Percentiles rank a stretch among this genome's conserved stretches.
Evolutionary conservation across 2,797 vertebrate genomes (phyloP).

Genomic region (Meda fulgida): DNA sequence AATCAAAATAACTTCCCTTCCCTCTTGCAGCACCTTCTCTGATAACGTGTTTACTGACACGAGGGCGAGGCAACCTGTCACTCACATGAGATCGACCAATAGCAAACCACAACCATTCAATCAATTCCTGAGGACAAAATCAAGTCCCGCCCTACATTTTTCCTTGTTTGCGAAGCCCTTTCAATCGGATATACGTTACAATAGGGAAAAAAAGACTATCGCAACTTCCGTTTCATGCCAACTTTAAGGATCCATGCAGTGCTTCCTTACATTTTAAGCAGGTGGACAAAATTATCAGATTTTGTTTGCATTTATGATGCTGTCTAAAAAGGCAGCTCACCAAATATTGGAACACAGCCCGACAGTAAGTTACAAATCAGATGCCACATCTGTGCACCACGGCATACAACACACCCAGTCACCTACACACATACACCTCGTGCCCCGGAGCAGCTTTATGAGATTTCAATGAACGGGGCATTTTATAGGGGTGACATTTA

Average conservation of each 20-base stretch:
- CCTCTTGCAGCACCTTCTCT: neutral
- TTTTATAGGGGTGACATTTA: conserved; percentile 37
- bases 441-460: conserved; percentile 47
- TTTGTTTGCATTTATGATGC: neutral
- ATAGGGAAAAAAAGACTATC: neutral
- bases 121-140: neutral
- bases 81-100: neutral
- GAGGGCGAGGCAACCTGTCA: neutral
- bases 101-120: neutral
- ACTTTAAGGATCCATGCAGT: neutral
- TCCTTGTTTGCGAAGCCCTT: neutral
- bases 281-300: neutral
- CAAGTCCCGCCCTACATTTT: neutral
- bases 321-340: neutral
- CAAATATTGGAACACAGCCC: neutral
- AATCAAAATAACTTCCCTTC: neutral
- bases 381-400: conserved; percentile 42
- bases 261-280: neutral
- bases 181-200: neutral
- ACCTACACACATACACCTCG: conserved; percentile 9
- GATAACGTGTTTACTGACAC: neutral
- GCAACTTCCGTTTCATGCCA: neutral
- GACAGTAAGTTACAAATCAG: conserved; percentile 25
- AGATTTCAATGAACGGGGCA: conserved; percentile 48
- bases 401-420: neutral